These are phyloP conservation scores for Nemurella pictetii DNA, from an alignment of 2,888 invertebrate genomes.

Conservation along the genomic window DNA sequence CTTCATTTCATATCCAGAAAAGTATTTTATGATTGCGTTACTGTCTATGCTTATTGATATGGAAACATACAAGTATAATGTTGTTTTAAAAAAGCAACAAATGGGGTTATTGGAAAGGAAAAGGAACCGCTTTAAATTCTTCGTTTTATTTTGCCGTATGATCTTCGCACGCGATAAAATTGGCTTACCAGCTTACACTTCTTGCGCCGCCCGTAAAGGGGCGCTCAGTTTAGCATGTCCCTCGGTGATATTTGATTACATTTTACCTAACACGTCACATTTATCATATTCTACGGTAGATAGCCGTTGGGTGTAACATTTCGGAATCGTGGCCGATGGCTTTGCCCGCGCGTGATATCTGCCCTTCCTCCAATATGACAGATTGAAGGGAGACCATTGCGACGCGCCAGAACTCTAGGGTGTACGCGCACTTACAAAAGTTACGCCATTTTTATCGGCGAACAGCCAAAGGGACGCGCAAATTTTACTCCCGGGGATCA, in stretches of 20 bases:
- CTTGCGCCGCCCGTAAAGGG: background rate
- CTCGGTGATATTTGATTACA: background rate
- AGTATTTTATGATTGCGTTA: background rate
- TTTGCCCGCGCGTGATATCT: background rate
- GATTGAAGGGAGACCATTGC: background rate
- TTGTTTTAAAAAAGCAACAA: background rate
- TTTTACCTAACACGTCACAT: background rate
- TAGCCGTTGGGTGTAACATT: background rate
- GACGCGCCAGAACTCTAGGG: background rate
- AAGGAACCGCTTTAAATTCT: background rate
- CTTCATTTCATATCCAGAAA: background rate
- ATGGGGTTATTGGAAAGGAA: background rate
- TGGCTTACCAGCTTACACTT: background rate
- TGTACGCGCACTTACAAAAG: background rate
- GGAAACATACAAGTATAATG: background rate
- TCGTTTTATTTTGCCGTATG: background rate
- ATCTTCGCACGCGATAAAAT: background rate
- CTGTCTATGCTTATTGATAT: background rate
- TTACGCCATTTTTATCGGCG: background rate
- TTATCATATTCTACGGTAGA: background rate
- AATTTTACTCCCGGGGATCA: background rate
- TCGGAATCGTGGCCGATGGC: background rate
- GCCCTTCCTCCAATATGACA: background rate
- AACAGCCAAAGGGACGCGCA: background rate
- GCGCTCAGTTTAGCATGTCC: background rate